phyloP scores from a whole-genome alignment of 1,140 invertebrate genomes.

The Brachionus sp. region DNA sequence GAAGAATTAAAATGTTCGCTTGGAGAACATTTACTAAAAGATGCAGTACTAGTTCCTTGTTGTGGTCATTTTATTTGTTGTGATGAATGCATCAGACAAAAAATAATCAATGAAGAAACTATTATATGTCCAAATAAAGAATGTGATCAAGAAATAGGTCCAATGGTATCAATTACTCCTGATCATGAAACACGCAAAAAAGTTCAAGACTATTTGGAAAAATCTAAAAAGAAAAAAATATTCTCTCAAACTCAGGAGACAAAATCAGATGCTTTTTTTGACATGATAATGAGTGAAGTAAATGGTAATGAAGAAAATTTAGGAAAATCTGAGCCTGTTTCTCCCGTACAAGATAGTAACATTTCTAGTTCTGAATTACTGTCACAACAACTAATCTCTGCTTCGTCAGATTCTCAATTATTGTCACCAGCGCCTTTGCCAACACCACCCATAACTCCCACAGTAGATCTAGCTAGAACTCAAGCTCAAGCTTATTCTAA shows the following conservation, averaged over 20 bases:
- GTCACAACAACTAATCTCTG: conserved; percentile 25
- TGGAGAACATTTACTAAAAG: conserved; percentile 29
- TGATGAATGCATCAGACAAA: conserved; percentile 41
- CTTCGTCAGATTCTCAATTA: not conserved
- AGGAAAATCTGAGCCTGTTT: not conserved
- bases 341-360: conserved; percentile 28
- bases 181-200: conserved; percentile 12
- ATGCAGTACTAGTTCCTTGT: conserved; percentile 44
- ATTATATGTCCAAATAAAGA: conserved; percentile 22
- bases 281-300: conserved; percentile 12
- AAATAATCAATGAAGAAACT: conserved; percentile 23
- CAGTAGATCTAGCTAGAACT: not conserved
- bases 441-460: not conserved
- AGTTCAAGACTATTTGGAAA: conserved; percentile 28
- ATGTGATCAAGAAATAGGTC: conserved; percentile 38
- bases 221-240: not conserved
- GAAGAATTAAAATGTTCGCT: conserved; percentile 31
- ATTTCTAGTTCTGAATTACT: conserved; percentile 20
- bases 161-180: conserved; percentile 15
- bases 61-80: conserved; percentile 43
- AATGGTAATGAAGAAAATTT: not conserved
- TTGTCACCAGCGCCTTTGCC: not conserved
- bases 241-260: not conserved
- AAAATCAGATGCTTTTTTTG: conserved; percentile 6
- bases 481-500: not conserved